Evolutionary conservation across 2,888 invertebrate species (phyloP), one percentile per base, ranked within the genome.

Genomic region (Tridacna gigas): DNA sequence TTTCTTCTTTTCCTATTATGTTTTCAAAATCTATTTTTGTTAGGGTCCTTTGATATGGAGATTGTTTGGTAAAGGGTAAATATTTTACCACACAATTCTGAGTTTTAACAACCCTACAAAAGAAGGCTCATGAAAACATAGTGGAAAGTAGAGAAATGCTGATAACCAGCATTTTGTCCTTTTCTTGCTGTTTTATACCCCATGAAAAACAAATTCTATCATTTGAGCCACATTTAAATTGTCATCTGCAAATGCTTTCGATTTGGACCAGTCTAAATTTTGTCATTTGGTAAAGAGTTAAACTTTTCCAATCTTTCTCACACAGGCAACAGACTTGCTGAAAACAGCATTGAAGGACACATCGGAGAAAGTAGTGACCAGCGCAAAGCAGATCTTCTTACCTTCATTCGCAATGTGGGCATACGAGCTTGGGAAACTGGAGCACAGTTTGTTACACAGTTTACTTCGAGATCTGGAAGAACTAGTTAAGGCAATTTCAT

Each of bases 381-480:
- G 96, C 60, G 95, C 96, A 22, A 95, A 95, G 45, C 95, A 96
- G 80, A 93, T 96, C 66, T 95, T 97, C 75, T 95, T 97, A 86
- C 97, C 97, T 0, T 96, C 96, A 51, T 94, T 97, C 83, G 96
- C 96, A 0, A 95, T 96, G 90, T 97, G 97, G 97, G 96, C 96
- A 4, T 94, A 93, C 56, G 95, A 96, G 76, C 92, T 96, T 84
- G 96, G 95, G 77, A 95, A 95, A 74, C 92, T 97, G 37, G 93
- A 95, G 81, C 91, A 93, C 79, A 92, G 93, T 84, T 91, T 95
- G 25, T 88, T 94, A 28, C 92, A 93, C 78, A 90, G 90, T 78
- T 88, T 94, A 28, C 89, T 95, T 18, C 90, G 91, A 47, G 91
- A 92, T 77, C 88, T 94, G 79, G 93, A 94, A 89, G 92, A 93